phyloP scores from a whole-genome alignment of 2,113 vertebrate genomes.

The Campylomormyrus tamandua region DNA sequence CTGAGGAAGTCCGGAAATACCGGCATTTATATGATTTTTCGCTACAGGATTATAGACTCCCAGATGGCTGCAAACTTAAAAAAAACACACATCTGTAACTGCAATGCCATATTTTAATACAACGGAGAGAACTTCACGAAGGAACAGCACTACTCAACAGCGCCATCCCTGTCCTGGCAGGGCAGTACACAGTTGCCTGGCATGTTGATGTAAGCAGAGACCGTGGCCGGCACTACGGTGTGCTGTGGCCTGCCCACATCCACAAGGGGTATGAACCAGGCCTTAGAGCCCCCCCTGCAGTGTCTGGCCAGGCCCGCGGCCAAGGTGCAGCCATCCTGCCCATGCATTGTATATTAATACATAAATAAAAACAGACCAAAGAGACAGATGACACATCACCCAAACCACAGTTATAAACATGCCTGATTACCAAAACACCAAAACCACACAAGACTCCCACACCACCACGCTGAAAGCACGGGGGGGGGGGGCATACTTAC shows the following conservation, averaged over 20 bases:
- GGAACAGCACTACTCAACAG: not conserved
- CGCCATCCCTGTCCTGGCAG: not conserved
- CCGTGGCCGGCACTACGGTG: not conserved
- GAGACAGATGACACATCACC: not conserved
- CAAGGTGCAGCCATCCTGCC: not conserved
- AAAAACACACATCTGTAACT: not conserved
- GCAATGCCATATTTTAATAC: not conserved
- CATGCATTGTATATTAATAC: not conserved
- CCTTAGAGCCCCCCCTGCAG: not conserved
- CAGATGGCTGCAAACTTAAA: not conserved
- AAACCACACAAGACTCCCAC: too few relatives aligned
- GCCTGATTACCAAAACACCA: not conserved
- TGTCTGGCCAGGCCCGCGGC: not conserved
- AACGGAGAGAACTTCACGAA: not conserved
- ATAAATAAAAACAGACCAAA: not conserved
- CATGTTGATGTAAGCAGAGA: not conserved
- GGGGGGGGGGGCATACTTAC: conserved; percentile 60
- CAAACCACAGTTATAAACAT: not conserved
- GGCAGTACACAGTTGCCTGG: not conserved
- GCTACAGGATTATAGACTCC: not conserved
- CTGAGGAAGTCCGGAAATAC: too few relatives aligned
- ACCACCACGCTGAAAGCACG: not conserved
- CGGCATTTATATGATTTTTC: not conserved
- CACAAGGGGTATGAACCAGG: not conserved
- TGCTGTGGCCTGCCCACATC: not conserved